Evolutionary conservation across 2,888 invertebrate genomes (phyloP).

Genomic region (Enchytraeus crypticus): DNA sequence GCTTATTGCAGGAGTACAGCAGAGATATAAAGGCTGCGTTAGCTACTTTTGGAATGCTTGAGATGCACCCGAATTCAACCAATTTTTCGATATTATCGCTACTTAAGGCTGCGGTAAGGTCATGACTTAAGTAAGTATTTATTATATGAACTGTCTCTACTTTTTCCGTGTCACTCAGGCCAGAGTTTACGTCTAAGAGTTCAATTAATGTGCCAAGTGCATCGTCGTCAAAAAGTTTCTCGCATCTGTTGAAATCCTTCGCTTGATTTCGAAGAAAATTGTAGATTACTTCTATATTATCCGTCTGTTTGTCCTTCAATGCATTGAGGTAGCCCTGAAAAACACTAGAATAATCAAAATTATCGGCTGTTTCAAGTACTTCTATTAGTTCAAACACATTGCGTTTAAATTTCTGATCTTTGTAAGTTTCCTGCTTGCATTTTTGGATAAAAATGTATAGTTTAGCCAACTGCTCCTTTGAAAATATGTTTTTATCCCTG

Average conservation of each 20-base stretch:
- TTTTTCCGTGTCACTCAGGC: background rate
- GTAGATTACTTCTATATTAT: background rate
- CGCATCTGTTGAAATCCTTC: background rate
- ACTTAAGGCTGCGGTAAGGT: background rate
- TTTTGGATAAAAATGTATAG: no score
- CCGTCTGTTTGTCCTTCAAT: background rate
- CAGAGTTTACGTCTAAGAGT: background rate
- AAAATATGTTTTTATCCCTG: background rate
- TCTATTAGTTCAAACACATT: background rate
- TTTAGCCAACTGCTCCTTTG: background rate
- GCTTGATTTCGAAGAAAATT: background rate
- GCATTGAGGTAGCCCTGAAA: background rate
- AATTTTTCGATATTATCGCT: background rate
- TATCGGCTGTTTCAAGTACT: background rate
- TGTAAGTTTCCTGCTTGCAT: background rate
- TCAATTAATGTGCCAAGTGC: background rate
- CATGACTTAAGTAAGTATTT: background rate
- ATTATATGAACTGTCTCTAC: background rate
- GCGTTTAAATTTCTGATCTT: background rate
- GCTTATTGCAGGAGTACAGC: background rate
- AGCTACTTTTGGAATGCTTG: background rate
- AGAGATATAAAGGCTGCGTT: background rate
- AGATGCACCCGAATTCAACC: background rate
- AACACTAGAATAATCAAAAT: background rate
- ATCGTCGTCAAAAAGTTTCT: background rate